Conservation (phyloP, 53 echinoderm and acorn worm species). For the Stichopus horrens region DNA sequence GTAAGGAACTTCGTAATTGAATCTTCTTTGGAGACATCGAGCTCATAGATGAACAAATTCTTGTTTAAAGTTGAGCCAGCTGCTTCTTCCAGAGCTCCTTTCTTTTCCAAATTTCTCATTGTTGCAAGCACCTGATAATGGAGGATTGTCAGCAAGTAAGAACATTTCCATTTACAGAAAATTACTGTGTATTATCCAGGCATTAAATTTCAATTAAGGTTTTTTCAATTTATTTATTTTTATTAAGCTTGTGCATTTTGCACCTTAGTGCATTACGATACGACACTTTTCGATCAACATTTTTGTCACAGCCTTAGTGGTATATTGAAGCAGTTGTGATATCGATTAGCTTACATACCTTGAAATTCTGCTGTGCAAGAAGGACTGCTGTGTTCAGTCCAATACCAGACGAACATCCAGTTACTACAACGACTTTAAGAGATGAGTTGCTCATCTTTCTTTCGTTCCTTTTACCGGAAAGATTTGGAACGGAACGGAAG, state of each 20-base stretch:
- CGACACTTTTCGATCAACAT: too few relatives aligned
- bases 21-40: neutral
- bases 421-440: neutral
- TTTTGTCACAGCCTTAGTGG: too few relatives aligned
- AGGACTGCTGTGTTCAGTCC: neutral
- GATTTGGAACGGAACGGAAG: too few relatives aligned
- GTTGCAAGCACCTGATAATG: neutral
- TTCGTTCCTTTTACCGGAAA: too few relatives aligned
- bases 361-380: neutral
- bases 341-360: neutral
- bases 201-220: neutral
- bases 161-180: too few relatives aligned
- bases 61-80: neutral
- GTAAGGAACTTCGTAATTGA: neutral
- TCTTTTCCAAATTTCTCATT: neutral
- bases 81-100: neutral
- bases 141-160: too few relatives aligned
- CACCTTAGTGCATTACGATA: too few relatives aligned
- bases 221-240: too few relatives aligned
- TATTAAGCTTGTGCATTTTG: too few relatives aligned
- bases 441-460: neutral
- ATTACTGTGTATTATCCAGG: too few relatives aligned
- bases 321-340: too few relatives aligned
- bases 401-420: constrained; percentile 17
- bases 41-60: neutral